A percentile compares a stretch with the other conserved stretches of the same genome.
phyloP scores from a whole-genome alignment of 2,888 invertebrate genomes.

The Clostera curtula region DNA sequence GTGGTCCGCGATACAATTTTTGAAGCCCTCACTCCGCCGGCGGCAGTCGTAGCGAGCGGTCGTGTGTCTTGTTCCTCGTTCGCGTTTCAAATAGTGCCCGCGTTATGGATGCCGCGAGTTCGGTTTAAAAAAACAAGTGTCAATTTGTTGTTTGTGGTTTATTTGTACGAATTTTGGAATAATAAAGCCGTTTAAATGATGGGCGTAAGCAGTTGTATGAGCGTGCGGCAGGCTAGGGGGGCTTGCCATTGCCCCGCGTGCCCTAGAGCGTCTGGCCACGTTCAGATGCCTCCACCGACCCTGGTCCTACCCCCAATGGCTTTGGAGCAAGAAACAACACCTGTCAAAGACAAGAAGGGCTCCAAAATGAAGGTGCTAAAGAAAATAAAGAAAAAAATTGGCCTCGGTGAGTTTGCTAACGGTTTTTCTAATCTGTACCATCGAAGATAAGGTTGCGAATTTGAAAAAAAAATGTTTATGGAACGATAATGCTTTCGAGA shows the following conservation, averaged over 20 bases:
- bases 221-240: slow-evolving; percentile 72
- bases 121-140: too few relatives aligned
- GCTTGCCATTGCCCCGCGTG: slow-evolving; percentile 73
- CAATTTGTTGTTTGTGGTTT: slow-evolving; percentile 19
- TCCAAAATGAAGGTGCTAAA: slow-evolving; percentile 92
- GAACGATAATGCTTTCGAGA: too few relatives aligned
- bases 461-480: too few relatives aligned
- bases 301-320: slow-evolving; percentile 67
- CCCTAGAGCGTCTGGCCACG: slow-evolving; percentile 59
- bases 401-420: slow-evolving; percentile 82
- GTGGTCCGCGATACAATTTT: slow-evolving; percentile 15
- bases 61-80: slow-evolving; percentile 22
- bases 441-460: slow-evolving; percentile 3
- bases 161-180: slow-evolving; percentile 22
- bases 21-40: slow-evolving; percentile 48
- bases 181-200: slow-evolving; percentile 49
- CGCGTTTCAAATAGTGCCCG: slow-evolving; percentile 9
- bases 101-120: slow-evolving; percentile 28
- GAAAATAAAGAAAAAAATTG: slow-evolving; percentile 91
- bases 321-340: slow-evolving; percentile 59
- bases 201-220: slow-evolving; percentile 74
- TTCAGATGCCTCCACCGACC: slow-evolving; percentile 58
- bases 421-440: slow-evolving; percentile 7
- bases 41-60: slow-evolving; percentile 49
- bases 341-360: slow-evolving; percentile 64